Conservation (phyloP, 2,888 invertebrate genomes). For the Yponomeuta malinellus region DNA sequence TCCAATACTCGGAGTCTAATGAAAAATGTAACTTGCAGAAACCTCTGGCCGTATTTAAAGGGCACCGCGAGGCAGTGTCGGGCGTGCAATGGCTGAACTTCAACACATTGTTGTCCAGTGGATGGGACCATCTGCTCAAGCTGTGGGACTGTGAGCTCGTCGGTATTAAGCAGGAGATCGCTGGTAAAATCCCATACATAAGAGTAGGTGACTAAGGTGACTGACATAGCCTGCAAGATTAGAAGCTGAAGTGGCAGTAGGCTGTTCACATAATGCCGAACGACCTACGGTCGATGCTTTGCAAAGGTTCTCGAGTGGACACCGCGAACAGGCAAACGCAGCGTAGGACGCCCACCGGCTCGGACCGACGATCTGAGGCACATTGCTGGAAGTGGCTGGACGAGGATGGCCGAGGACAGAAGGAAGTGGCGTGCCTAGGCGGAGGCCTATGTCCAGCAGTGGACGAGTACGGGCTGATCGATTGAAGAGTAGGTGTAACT, state of each 20-base stretch:
- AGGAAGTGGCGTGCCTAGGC: too few species aligned
- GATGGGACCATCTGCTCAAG: constrained; percentile 97
- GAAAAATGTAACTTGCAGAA: constrained; percentile 62
- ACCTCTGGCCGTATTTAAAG: constrained; percentile 90
- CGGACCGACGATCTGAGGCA: too few species aligned
- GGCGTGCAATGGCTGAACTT: constrained; percentile 89
- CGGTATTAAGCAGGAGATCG: constrained; percentile 87
- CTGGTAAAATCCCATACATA: constrained; percentile 41
- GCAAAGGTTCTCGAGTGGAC: too few species aligned
- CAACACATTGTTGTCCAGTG: constrained; percentile 86
- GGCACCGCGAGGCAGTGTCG: constrained; percentile 94
- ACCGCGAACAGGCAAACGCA: too few species aligned
- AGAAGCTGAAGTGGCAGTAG: background rate
- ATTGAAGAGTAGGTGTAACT: too few species aligned
- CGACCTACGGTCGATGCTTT: too few species aligned
- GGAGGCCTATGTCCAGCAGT: too few species aligned
- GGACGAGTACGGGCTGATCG: too few species aligned
- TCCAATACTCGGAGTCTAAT: background rate
- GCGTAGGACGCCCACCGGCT: too few species aligned
- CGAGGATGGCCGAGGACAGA: too few species aligned
- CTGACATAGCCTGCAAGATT: background rate
- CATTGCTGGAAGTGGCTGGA: too few species aligned
- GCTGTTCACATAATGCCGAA: too few species aligned
- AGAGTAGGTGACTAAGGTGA: background rate
- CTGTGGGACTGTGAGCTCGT: constrained; percentile 95